Conservation (phyloP, 2,888 invertebrate genomes). For the Patella depressa region DNA sequence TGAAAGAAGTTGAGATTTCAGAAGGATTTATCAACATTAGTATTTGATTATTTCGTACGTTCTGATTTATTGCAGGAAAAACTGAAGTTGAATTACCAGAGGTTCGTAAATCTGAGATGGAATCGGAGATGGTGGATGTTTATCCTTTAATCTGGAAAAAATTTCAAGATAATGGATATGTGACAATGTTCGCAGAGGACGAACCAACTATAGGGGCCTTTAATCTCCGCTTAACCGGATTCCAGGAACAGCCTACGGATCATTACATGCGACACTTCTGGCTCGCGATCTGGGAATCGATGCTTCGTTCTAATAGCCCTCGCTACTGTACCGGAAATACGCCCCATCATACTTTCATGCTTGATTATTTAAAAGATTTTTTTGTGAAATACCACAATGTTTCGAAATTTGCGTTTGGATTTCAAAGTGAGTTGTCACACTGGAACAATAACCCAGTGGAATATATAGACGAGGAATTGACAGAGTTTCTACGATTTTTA, state of each 20-base stretch:
- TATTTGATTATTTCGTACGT: background rate
- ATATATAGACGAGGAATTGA: constrained; percentile 60
- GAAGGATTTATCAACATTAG: background rate
- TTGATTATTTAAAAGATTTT: constrained; percentile 63
- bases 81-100: constrained; percentile 56
- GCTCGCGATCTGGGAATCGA: constrained; percentile 54
- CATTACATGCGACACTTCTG: constrained; percentile 70
- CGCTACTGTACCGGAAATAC: constrained; percentile 56
- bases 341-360: constrained; percentile 58
- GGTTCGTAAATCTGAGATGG: constrained; percentile 37
- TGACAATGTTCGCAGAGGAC: constrained; percentile 67
- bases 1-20: background rate
- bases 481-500: constrained; percentile 48
- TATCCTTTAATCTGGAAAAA: constrained; percentile 65
- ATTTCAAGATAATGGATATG: constrained; percentile 61
- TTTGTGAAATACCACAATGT: constrained; percentile 55
- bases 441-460: constrained; percentile 64
- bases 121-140: constrained; percentile 49
- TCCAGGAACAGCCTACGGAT: constrained; percentile 62
- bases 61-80: constrained; percentile 43
- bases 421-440: constrained; percentile 62
- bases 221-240: constrained; percentile 64
- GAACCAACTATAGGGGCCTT: constrained; percentile 62
- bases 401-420: constrained; percentile 63
- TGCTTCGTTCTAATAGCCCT: constrained; percentile 42